Evolutionary conservation across 2,888 invertebrate species (phyloP).

Genomic region (Epirrhoe tristata): DNA sequence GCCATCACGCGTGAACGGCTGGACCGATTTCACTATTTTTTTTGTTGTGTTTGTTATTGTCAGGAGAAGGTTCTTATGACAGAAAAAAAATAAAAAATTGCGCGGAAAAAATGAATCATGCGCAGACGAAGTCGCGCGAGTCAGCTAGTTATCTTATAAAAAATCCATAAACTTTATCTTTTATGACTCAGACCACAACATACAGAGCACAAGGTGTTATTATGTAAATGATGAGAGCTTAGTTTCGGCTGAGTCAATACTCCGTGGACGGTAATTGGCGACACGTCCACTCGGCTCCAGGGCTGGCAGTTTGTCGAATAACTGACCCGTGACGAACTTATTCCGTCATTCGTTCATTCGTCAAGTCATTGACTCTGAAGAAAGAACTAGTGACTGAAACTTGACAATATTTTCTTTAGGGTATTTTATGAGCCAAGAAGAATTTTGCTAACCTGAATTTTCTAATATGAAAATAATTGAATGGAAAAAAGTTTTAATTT

Average conservation of each 20-base stretch:
- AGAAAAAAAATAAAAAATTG: no score
- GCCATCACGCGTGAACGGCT: no score
- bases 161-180: constrained; percentile 25
- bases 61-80: no score
- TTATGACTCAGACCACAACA: constrained; percentile 47
- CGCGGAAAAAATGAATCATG: no score
- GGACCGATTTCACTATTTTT: no score
- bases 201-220: constrained; percentile 76
- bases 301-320: constrained; percentile 48
- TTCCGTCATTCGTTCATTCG: background rate
- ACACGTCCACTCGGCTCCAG: constrained; percentile 68
- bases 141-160: no score
- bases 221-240: constrained; percentile 84
- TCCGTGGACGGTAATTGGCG: constrained; percentile 76
- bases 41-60: no score
- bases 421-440: background rate
- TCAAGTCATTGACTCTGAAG: background rate
- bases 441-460: no score
- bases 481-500: no score
- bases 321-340: constrained; percentile 58
- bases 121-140: no score
- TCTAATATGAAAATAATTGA: no score
- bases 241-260: constrained; percentile 83
- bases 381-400: background rate
- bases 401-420: background rate